Evolutionary conservation across 2,797 vertebrate species (phyloP), one percentile per base, ranked within the genome.

Genomic region (Microctenopoma steveboyesi): DNA sequence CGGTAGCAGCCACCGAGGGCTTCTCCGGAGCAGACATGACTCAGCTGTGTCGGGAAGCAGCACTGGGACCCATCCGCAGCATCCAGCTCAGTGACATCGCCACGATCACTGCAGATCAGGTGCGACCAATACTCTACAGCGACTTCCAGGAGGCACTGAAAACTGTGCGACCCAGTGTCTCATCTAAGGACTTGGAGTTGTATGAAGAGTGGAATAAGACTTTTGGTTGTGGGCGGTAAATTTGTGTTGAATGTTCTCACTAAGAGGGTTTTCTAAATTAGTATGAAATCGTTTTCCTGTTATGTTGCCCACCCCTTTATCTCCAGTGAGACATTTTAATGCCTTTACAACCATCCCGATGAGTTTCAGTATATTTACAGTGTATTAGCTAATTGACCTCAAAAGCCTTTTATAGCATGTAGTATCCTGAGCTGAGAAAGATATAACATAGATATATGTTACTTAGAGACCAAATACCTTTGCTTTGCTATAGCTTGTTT

Each of bases 21-120:
- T 98, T 97, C 90, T 99, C 98, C 0, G 98, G 98, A 2, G 97
- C 98, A 0, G 98, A 99, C 62, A 96, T 99, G 97, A 97, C 97
- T 0, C 97, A 98, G 86, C 94, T 99, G 40, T 99, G 97, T 74
- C 90, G 95, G 11, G 98, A 99, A 84, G 98, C 97, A 0, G 97
- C 98, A 0, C 92, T 99, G 16, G 98, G 98, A 59, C 98, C 98
- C 1, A 98, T 99, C 61, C 97, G 98, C 66, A 95, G 96, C 57
- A 95, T 99, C 70, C 92, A 94, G 75, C 81, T 94, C 15, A 64
- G 69, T 10, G 98, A 99, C 87, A 98, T 99, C 0, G 77, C 95
- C 45, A 97, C 96, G 1, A 95, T 99, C 73, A 90, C 90, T 0
- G 91, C 96, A 0, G 97, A 98, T 7, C 95, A 99, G 83, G 96